Evolutionary conservation across 2,113 vertebrate genomes (phyloP), one percentile per base, ranked within the genome.

Genomic region (Colius striatus): DNA sequence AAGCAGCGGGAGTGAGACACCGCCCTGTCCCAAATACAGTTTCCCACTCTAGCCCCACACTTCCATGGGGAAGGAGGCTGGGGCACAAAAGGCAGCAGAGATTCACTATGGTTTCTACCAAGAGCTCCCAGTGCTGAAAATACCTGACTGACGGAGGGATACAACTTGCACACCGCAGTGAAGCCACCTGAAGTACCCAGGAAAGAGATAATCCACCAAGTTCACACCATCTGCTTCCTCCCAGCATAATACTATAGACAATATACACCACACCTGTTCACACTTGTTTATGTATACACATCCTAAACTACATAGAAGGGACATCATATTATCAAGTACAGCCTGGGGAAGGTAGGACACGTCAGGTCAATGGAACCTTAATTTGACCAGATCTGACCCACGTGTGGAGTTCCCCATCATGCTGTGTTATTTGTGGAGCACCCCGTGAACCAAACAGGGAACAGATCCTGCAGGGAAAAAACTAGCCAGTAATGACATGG

Each of bases 341-440:
- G 92, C 84, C 72, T 1, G 5, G 30, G 61, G 55, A 92, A 89
- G 61, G 84, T 15, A 91, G 74, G 86, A 82, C 63, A 41, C 5
- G 11, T 25, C 73, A 90, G 65, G 80, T 57, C 91, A 90, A 53
- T 19, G 32, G 83, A 93, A 79, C 60, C 75, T 83, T 73, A 80
- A 95, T 87, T 81, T 81, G 76, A 75, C 76, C 91, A 90, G 88
- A 71, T 67, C 80, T 61, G 53, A 73, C 67, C 71, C 6, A 43
- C 25, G 72, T 2, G 3, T 65, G 27, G 61, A 74, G 88, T 3
- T 90, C 79, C 45, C 45, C 55, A 60, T 14, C 7, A 2, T 68
- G 74, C 68, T 30, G 41, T 43, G 4, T 84, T 74, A 88, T 93
- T 57, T 92, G 89, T 3, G 2, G 82, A 76, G 63, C 55, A 66